Evolutionary conservation across 1,140 invertebrate species (phyloP).

Genomic region (Hyles euphorbiae): DNA sequence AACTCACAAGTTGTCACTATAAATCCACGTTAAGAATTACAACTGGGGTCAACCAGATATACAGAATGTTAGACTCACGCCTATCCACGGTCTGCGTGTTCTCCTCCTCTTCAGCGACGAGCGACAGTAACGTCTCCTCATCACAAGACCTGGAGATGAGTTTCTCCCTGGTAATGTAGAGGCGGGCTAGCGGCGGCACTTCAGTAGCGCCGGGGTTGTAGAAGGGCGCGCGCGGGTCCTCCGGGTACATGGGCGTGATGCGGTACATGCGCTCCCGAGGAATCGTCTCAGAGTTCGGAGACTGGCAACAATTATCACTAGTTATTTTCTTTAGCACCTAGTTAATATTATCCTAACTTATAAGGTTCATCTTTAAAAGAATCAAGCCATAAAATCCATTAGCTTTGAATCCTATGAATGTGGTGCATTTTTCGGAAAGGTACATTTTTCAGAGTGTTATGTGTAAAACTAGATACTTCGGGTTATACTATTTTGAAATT

Average conservation of each 20-base stretch:
- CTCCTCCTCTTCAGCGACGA: conserved; percentile 80
- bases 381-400: too few relatives aligned
- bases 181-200: conserved; percentile 89
- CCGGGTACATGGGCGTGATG: conserved; percentile 91
- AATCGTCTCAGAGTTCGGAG: conserved; percentile 88
- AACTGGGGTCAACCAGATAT: too few relatives aligned
- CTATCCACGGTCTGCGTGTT: conserved; percentile 82
- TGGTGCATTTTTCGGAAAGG: too few relatives aligned
- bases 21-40: too few relatives aligned
- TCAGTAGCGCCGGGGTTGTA: conserved; percentile 85
- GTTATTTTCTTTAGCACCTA: neutral
- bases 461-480: too few relatives aligned
- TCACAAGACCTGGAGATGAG: conserved; percentile 84
- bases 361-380: too few relatives aligned
- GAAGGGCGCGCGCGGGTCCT: conserved; percentile 93
- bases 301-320: conserved; percentile 75
- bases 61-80: conserved; percentile 73
- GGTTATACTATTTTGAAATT: too few relatives aligned
- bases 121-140: conserved; percentile 78
- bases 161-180: conserved; percentile 82
- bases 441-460: too few relatives aligned
- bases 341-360: too few relatives aligned
- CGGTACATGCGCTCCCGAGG: conserved; percentile 92
- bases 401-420: too few relatives aligned
- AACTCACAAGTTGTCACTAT: too few relatives aligned